Percentiles rank a stretch among this genome's conserved stretches.
phyloP scores from a whole-genome alignment of 2,797 vertebrate genomes.

The Sebastes nivosus region DNA sequence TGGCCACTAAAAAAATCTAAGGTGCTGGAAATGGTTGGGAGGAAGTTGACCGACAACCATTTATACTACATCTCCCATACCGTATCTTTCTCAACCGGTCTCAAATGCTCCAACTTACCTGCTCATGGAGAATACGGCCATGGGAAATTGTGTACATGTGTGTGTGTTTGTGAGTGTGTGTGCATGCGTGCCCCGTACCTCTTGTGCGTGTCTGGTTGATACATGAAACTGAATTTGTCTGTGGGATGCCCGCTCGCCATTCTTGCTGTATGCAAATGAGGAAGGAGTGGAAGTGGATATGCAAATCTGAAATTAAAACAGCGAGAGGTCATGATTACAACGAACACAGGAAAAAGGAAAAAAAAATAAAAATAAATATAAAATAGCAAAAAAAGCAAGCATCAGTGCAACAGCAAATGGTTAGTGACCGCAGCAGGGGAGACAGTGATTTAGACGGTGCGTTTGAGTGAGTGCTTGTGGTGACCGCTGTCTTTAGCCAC shows the following conservation, averaged over 20 bases:
- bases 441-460: conserved; percentile 43
- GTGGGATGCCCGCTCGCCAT: conserved; percentile 86
- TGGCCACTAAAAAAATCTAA: background rate
- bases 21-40: background rate
- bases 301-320: conserved; percentile 88
- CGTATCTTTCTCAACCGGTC: background rate
- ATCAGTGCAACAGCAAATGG: conserved; percentile 74
- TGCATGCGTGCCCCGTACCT: conserved; percentile 79
- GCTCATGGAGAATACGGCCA: conserved; percentile 22
- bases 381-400: conserved; percentile 69
- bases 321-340: conserved; percentile 85
- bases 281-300: conserved; percentile 85
- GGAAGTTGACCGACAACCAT: background rate
- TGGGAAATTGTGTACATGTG: conserved; percentile 8
- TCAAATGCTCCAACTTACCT: conserved; percentile 61
- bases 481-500: conserved; percentile 4
- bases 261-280: conserved; percentile 86
- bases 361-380: background rate
- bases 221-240: conserved; percentile 88
- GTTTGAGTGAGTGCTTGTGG: conserved; percentile 36
- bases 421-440: conserved; percentile 68
- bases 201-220: conserved; percentile 83
- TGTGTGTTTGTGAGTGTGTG: conserved; percentile 46
- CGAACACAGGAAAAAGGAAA: conserved; percentile 68
- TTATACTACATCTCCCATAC: conserved; percentile 8